These are phyloP conservation scores for Sussaba pulchella DNA, from an alignment of 2,888 invertebrate genomes.

Conservation along the genomic window DNA sequence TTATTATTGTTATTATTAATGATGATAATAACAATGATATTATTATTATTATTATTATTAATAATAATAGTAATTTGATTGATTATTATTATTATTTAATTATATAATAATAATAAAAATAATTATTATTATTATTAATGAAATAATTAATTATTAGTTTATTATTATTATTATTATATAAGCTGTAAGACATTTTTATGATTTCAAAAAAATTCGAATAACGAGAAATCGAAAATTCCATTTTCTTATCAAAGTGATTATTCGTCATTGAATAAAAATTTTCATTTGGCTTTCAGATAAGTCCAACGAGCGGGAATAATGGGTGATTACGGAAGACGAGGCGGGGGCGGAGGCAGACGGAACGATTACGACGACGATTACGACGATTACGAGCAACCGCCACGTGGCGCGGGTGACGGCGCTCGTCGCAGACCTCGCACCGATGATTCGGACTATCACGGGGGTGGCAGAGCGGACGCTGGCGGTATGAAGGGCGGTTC, in stretches of 20 bases:
- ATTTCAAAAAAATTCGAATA: no score
- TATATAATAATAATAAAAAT: no score
- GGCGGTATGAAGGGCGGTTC: slow-evolving; percentile 43
- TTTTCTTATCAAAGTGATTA: neutral
- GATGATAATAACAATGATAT: no score
- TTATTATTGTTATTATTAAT: no score
- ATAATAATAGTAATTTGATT: no score
- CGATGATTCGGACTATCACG: slow-evolving; percentile 53
- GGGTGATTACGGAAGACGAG: slow-evolving; percentile 57
- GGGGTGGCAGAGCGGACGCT: slow-evolving; percentile 60
- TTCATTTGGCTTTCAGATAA: slow-evolving; percentile 9
- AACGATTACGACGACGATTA: slow-evolving; percentile 59
- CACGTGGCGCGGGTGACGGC: slow-evolving; percentile 45
- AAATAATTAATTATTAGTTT: no score
- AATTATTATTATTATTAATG: no score
- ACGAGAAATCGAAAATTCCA: no score
- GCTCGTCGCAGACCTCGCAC: slow-evolving; percentile 55
- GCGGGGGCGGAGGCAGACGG: slow-evolving; percentile 45
- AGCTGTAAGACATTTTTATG: no score
- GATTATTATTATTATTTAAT: no score
- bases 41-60: no score
- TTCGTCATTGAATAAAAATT: neutral
- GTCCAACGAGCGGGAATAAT: slow-evolving; percentile 14
- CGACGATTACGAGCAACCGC: slow-evolving; percentile 55
- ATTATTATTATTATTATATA: no score